Conservation (phyloP, 2,113 vertebrate genomes). For the Apeltes quadracus region DNA sequence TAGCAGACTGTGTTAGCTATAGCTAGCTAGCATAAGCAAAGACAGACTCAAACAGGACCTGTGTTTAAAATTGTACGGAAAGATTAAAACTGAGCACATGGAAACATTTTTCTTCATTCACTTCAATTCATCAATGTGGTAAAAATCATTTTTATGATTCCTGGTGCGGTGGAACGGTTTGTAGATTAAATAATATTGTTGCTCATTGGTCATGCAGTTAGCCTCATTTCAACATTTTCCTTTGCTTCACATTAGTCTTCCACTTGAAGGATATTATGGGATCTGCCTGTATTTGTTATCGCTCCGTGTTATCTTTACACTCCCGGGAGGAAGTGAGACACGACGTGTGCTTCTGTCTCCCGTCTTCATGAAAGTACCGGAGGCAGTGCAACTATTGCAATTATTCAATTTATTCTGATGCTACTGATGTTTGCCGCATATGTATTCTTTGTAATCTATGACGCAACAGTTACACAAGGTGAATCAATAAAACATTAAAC, state of each 20-base stretch:
- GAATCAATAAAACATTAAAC: slow-evolving; percentile 68
- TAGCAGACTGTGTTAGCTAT: background rate
- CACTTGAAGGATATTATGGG: slow-evolving; percentile 21
- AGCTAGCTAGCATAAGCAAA: background rate
- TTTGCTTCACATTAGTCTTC: slow-evolving; percentile 50
- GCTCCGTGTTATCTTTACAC: slow-evolving; percentile 54
- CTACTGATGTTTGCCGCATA: slow-evolving; percentile 56
- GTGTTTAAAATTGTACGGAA: background rate
- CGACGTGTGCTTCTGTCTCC: slow-evolving; percentile 41
- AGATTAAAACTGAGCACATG: background rate
- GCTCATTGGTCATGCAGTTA: slow-evolving; percentile 18
- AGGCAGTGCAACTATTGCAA: slow-evolving; percentile 72
- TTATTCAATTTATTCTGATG: slow-evolving; percentile 68
- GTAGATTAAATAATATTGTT: background rate
- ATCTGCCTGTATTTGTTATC: slow-evolving; percentile 55
- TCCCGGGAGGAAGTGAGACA: slow-evolving; percentile 45
- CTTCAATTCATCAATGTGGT: background rate
- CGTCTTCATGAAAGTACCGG: slow-evolving; percentile 51
- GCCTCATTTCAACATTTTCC: slow-evolving; percentile 17
- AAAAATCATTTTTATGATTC: background rate
- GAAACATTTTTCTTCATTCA: background rate
- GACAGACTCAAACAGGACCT: background rate
- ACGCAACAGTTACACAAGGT: slow-evolving; percentile 72
- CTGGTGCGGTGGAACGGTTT: background rate
- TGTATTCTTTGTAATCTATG: slow-evolving; percentile 70